Conservation (phyloP, 2,888 invertebrate genomes). For the Polymixis lichenea region DNA sequence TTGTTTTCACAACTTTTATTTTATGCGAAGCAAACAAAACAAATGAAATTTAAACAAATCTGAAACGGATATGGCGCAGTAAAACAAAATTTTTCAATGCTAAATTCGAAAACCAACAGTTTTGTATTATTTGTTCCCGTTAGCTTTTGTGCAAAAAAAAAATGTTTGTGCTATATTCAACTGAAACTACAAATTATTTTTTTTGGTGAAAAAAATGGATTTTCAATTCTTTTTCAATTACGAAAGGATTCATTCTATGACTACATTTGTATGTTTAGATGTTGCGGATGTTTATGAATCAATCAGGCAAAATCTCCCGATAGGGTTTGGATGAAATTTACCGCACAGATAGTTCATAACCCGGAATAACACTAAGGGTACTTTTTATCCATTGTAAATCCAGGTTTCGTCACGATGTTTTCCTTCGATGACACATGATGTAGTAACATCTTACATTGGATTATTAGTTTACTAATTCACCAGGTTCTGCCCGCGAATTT, state of each 20-base stretch:
- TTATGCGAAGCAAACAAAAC: neutral
- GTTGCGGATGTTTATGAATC: too few relatives aligned
- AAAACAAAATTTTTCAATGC: slow-evolving; percentile 23
- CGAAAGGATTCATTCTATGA: neutral
- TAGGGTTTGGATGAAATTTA: too few relatives aligned
- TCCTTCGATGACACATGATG: too few relatives aligned
- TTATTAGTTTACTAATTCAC: too few relatives aligned
- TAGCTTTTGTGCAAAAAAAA: slow-evolving; percentile 1
- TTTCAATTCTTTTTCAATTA: neutral
- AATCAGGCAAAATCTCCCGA: too few relatives aligned
- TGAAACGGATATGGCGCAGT: neutral
- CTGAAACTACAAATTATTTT: slow-evolving; percentile 6
- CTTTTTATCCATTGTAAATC: neutral
- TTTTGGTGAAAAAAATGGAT: slow-evolving; percentile 1
- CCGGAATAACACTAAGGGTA: too few relatives aligned
- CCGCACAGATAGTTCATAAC: too few relatives aligned
- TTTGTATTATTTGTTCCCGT: slow-evolving; percentile 17
- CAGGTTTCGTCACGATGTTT: neutral
- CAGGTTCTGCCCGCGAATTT: too few relatives aligned
- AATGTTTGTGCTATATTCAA: slow-evolving; percentile 17
- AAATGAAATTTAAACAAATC: slow-evolving; percentile 7
- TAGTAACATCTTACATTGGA: too few relatives aligned
- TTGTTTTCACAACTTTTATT: slow-evolving; percentile 7
- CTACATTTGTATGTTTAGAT: too few relatives aligned
- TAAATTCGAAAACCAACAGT: slow-evolving; percentile 15